Base-by-base conservation (phyloP, 2,113 vertebrate genomes). In the Gallinago jamesoni region DNA sequence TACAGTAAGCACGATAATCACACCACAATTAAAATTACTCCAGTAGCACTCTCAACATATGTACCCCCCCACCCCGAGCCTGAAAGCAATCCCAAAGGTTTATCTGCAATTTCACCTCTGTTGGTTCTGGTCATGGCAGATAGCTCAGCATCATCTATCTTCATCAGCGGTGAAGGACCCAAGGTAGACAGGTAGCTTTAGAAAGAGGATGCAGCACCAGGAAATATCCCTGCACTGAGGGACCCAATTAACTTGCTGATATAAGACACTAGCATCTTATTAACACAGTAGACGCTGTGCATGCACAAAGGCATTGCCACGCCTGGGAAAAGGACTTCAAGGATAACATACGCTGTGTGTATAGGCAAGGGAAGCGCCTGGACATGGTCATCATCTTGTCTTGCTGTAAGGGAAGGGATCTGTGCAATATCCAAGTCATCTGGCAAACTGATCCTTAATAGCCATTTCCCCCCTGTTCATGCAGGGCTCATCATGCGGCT, bases 171-270 rank as follows among this genome's bases (percentile, higher is more conserved):
- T 4, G 66, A 87, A 72, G 86, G 3, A 52, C 68, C 57, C 1
- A 4, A 67, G 79, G 84, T 53, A 41, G 35, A 77, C 1, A 5
- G 0, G 3, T 1, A 30, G 70, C 78, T 88, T 56, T 1, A 23
- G 86, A 47, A 69, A 89, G 81, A 81, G 85, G 89, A 95, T 41
- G 80, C 31, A 63, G 78, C 74, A 86, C 87, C 76, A 95, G 94
- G 95, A 95, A 89, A 86, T 12, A 53, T 45, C 72, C 68, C 47
- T 33, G 79, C 52, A 66, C 68, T 7, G 0, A 91, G 91, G 48
- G 94, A 87, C 73, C 66, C 83, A 80, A 90, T 93, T 84, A 94
- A 89, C 8, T 39, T 0, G 20, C 83, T 66, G 59, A 59, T 25
- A 30, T 3, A 76, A 90, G 68, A 37, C 84, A 82, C 57, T 80